Percentiles rank a stretch among this genome's conserved stretches.
These are phyloP conservation scores for Acanthococcus lagerstroemiae DNA, from an alignment of 2,888 invertebrate species.

Conservation along the genomic window DNA sequence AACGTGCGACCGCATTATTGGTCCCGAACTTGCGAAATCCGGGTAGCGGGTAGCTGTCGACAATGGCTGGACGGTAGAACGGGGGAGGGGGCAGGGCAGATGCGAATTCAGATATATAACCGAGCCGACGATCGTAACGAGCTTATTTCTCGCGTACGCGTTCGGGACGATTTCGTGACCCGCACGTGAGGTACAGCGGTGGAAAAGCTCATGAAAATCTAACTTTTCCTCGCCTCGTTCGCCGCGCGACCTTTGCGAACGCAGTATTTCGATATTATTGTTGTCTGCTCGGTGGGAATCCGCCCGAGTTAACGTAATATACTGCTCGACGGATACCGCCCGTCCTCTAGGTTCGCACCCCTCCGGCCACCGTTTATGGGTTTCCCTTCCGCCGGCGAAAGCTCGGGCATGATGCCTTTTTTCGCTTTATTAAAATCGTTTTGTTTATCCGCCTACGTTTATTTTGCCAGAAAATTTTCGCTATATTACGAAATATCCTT, in stretches of 20 bases:
- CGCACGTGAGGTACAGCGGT: background rate
- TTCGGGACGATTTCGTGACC: too few species aligned
- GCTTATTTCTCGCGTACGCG: too few species aligned
- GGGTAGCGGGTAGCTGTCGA: too few species aligned
- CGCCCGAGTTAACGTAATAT: slow-evolving; percentile 7
- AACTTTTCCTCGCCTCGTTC: slow-evolving; percentile 7
- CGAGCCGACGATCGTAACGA: too few species aligned
- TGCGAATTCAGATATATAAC: too few species aligned
- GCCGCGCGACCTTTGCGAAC: slow-evolving; percentile 9
- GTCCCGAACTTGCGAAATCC: too few species aligned
- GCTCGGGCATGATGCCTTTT: background rate
- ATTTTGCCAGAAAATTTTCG: background rate
- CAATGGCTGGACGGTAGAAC: too few species aligned
- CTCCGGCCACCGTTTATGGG: background rate
- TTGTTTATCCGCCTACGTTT: slow-evolving; percentile 15
- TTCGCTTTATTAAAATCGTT: slow-evolving; percentile 25
- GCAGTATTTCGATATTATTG: slow-evolving; percentile 19
- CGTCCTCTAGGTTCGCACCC: background rate
- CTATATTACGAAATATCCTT: slow-evolving; percentile 6
- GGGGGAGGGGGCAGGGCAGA: too few species aligned
- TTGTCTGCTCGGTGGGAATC: slow-evolving; percentile 10
- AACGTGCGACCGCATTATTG: too few species aligned
- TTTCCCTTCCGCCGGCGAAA: slow-evolving; percentile 1
- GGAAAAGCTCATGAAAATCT: slow-evolving; percentile 16
- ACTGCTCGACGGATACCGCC: slow-evolving; percentile 1